Conservation (phyloP, 64 coral and sea anemone species). For the Acropora yongei region DNA sequence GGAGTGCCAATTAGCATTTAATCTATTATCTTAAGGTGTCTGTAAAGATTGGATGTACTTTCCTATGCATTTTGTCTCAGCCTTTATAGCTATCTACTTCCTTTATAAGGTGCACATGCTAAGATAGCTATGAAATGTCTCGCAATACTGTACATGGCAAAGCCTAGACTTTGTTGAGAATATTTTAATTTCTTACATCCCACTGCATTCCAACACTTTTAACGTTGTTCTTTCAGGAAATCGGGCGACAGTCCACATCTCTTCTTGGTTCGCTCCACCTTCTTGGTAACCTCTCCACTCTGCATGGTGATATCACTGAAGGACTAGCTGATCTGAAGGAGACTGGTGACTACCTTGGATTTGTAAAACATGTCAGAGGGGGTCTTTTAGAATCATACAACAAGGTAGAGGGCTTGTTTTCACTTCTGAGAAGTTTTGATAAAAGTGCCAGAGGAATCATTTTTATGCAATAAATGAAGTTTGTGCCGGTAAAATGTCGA, state of each 20-base stretch:
- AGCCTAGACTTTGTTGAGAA: too few species aligned
- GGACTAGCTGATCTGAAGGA: constrained; percentile 80
- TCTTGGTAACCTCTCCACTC: constrained; percentile 86
- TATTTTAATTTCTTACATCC: neutral
- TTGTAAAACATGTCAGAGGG: constrained; percentile 81
- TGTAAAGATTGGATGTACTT: too few species aligned
- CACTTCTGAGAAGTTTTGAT: neutral
- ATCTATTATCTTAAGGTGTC: too few species aligned
- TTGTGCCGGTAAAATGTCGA: too few species aligned
- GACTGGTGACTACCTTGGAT: constrained; percentile 94
- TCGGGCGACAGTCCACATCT: constrained; percentile 84
- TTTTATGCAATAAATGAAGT: too few species aligned
- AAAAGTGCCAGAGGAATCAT: neutral
- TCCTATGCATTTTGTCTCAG: too few species aligned
- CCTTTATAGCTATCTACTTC: too few species aligned
- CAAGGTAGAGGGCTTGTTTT: constrained; percentile 57
- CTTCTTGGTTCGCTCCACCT: constrained; percentile 97
- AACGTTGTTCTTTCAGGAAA: constrained; percentile 56
- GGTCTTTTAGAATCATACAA: constrained; percentile 89
- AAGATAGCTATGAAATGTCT: too few species aligned
- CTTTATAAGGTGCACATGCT: too few species aligned
- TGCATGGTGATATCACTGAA: constrained; percentile 82
- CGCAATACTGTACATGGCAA: too few species aligned
- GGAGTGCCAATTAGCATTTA: too few species aligned
- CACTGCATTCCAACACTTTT: neutral